Evolutionary conservation across 30 jellyfish, hydroid and myxozoan species (phyloP), one percentile per base, ranked within the genome.

Genomic region (Turritopsis dohrnii): DNA sequence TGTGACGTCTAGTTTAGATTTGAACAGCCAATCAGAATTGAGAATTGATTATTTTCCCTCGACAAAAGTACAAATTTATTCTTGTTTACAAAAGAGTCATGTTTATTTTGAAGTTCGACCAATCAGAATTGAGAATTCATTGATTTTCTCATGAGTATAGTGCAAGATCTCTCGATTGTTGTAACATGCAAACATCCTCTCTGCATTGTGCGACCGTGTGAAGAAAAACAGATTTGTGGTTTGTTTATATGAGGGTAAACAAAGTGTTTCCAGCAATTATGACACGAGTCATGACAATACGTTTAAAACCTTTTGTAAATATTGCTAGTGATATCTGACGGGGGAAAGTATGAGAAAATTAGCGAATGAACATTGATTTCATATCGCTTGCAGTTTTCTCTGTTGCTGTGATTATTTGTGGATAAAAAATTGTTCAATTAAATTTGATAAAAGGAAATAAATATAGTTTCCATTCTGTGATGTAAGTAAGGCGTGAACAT

Each of bases 251-350:
- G 22, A 69, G 30, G 28, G 77, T n/a, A 69, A 69, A 69, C 77
- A 69, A 69, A 27, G 17, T 69, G 30, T 69, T 69, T 69, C 77
- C 77, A 69, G 28, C 77, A 69, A 23, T 23, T 69, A 41, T 8
- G 77, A 69, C 77, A 69, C 77, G 77, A 69, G 77, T 69, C 77
- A 69, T 41, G 60, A 41, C 60, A 41, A 41, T 41, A 41, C 60
- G 60, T 41, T 41, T 41, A 41, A 41, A 41, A 41, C 60, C 60
- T 41, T 41, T 41, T 41, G 60, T 41, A 5, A 41, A 41, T 41
- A 41, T 41, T 41, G 60, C 9, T 3, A 3, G 13, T 41, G 60
- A 41, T 27, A 69, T 69, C 19, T 23, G 31, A 69, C 31, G 30
- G 77, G 31, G 77, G 30, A 69, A 21, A 23, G n/a, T n/a, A n/a